Evolutionary conservation across 2,113 vertebrate species (phyloP), one percentile per base, ranked within the genome.

Genomic region (Trogon melanurus): DNA sequence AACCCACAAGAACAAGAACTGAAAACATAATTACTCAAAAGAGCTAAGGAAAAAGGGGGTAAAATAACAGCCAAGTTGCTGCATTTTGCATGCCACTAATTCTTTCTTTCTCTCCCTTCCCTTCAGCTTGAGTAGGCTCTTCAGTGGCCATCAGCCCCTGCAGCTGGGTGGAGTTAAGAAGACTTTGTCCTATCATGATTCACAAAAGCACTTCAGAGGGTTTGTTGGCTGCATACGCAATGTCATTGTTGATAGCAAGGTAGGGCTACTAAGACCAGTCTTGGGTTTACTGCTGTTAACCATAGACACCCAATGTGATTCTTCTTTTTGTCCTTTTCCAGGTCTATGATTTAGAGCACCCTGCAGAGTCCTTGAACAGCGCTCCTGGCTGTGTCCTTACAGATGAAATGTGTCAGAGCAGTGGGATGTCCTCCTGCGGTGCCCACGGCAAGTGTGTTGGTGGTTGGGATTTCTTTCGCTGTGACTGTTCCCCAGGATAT

Each of bases 131-230:
- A 61, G 5, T 62, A 98, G 98, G 81, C 98, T 98, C 89, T 97
- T 99, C 85, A 98, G 98, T 16, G 97, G 99, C 78, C 97, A 98
- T 61, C 98, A 98, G 84, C 98, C 98, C 64, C 97, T 99, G 45
- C 99, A 99, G 97, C 36, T 99, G 89, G 99, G 99, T 32, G 99
- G 99, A 32, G 96, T 99, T 57, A 99, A 99, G 96, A 97, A 97
- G 66, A 86, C 90, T 16, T 95, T 97, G 50, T 94, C 98, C 16
- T 91, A 96, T 70, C 97, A 44, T 0, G 4, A 61, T 30, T 89
- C 97, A 25, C 96, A 92, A 34, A 90, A 90, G 45, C 97, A 53
- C 79, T 98, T 98, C 95, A 97, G 72, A 44, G 97, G 98, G 16
- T 99, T 98, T 93, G 97, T 96, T 66, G 99, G 99, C 94, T 99